Evolutionary conservation across 64 coral and sea anemone genomes (phyloP).

Genomic region (Cladopsammia gracilis): DNA sequence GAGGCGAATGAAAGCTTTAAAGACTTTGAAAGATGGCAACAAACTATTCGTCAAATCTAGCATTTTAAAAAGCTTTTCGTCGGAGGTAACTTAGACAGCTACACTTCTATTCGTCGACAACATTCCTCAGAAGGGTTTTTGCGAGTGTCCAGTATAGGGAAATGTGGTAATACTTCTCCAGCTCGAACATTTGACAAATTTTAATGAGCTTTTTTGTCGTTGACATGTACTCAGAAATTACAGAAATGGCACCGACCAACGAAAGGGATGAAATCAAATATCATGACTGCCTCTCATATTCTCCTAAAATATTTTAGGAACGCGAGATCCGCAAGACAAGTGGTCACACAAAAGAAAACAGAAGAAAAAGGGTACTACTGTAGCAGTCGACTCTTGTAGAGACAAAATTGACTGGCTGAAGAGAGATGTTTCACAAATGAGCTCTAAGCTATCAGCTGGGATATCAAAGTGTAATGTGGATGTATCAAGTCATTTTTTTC

Average conservation of each 20-base stretch:
- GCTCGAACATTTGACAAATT: conserved; percentile 19
- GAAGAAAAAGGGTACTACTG: background rate
- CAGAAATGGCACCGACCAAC: background rate
- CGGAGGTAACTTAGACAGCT: conserved; percentile 20
- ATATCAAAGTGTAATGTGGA: background rate
- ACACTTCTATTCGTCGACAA: conserved; percentile 20
- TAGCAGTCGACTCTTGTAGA: background rate
- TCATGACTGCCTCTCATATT: background rate
- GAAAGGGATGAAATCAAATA: background rate
- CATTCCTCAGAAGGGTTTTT: conserved; percentile 5
- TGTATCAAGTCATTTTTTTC: conserved; percentile 11
- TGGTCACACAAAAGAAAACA: background rate
- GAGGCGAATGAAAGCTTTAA: conserved; percentile 17
- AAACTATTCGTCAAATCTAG: background rate
- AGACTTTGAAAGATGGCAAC: conserved; percentile 6
- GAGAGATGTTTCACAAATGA: conserved; percentile 1
- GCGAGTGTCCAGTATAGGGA: conserved; percentile 32
- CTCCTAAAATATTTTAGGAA: background rate
- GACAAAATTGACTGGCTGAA: conserved; percentile 30
- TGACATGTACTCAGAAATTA: background rate
- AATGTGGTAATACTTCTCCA: conserved; percentile 51
- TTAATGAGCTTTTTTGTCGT: conserved; percentile 30
- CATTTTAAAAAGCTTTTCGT: conserved; percentile 41
- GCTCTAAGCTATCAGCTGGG: background rate
- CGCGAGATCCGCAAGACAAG: background rate